Evolutionary conservation across 2,797 vertebrate species (phyloP).

Genomic region (Pogoniulus pusillus): DNA sequence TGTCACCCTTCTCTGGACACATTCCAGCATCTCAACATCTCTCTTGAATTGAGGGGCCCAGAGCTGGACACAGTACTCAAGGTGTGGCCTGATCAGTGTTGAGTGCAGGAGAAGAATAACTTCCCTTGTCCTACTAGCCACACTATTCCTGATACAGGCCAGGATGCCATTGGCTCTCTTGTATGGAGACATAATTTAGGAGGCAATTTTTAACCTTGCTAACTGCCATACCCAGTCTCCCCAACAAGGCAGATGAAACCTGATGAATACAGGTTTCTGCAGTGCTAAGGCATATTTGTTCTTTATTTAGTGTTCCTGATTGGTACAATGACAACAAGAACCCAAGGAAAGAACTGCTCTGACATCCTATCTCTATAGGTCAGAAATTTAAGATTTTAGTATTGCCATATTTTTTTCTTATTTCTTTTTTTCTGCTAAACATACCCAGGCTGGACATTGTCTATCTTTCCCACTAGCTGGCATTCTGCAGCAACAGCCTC

Average conservation of each 20-base stretch:
- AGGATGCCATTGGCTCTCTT: no score
- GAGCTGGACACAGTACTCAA: no score
- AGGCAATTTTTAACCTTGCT: conserved; percentile 8
- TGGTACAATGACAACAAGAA: not conserved
- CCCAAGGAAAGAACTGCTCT: not conserved
- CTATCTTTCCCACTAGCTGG: not conserved
- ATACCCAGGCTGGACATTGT: not conserved
- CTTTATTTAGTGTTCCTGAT: not conserved
- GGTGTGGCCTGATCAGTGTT: no score
- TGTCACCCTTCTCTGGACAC: no score
- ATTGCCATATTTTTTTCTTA: not conserved
- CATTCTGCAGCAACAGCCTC: conserved; percentile 18
- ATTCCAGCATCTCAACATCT: no score
- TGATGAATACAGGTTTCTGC: not conserved
- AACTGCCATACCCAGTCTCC: not conserved
- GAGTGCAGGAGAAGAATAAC: no score
- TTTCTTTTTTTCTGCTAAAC: not conserved
- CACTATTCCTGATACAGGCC: no score
- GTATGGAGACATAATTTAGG: not conserved
- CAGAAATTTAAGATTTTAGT: not conserved
- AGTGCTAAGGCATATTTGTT: not conserved
- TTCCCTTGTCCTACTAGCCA: no score
- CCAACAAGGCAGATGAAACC: not conserved
- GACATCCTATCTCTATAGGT: not conserved
- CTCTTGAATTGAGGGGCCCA: no score